Base-by-base conservation (phyloP, 2,888 invertebrate genomes). In the Thereva unica region DNA sequence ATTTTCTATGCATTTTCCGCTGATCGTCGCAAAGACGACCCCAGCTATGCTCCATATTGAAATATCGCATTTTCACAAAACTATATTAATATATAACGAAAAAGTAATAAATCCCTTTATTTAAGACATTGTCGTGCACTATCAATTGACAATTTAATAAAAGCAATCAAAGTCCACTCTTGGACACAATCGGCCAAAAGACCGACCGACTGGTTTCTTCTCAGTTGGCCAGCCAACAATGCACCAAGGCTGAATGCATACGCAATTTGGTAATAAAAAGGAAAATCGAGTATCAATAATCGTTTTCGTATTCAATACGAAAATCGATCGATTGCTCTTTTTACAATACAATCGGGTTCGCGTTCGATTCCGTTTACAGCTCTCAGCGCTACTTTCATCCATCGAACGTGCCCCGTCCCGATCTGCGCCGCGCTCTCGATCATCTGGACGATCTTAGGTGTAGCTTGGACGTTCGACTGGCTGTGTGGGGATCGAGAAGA, bases 231-330 rank as follows among this genome's bases (percentile, higher is more conserved):
- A 35, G 44, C 59, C 47, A 40, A 49, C 45, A 49, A 38, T 59
- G 59, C 45, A 59, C 59, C 45, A 59, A 47, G 59, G 37, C 59
- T 49, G 47, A 49, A 49, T 59, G 59, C 23, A 23, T 23, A 23
- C 59, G 59, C 59, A 59, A 59, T 59, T 59, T 59, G 59, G 59
- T 59, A 59, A 59, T 59, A 59, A 59, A 59, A 59, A 59, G 59
- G 59, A 49, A 59, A 59, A 59, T 59, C 59, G 59, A 59, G 59
- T 59, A 59, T 59, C 59, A 59, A 59, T 59, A 59, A 59, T 59
- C 59, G 59, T 59, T 59, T 59, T 59, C 59, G 34, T 59, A 59
- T 59, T 59, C 59, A 59, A 59, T 59, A 23, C 23, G 23, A 23
- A 23, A 23, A 23, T 23, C 23, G 23, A 23, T 23, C 23, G 23